These are phyloP conservation scores for Belonocnema kinseyi DNA, from an alignment of 1,140 invertebrate genomes.

Conservation along the genomic window DNA sequence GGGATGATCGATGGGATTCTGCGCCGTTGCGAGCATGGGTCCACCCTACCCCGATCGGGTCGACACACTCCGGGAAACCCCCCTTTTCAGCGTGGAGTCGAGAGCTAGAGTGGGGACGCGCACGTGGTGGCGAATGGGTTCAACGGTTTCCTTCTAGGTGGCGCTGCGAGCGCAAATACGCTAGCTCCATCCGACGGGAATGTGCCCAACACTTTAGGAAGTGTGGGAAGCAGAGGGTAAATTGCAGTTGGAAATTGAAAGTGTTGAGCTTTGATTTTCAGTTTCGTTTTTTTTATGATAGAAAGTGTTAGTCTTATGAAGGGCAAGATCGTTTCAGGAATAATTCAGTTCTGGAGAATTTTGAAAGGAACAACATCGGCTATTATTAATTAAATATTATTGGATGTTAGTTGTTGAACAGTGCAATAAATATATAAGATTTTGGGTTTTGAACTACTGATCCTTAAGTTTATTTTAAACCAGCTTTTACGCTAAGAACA, in stretches of 20 bases:
- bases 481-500: too few relatives aligned
- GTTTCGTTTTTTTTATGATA: neutral
- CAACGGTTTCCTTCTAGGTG: conserved; percentile 54
- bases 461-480: too few relatives aligned
- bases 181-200: conserved; percentile 55
- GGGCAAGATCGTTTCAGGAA: too few relatives aligned
- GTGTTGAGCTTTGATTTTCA: neutral
- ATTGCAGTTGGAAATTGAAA: too few relatives aligned
- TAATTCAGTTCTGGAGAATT: too few relatives aligned
- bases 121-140: conserved; percentile 68
- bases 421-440: too few relatives aligned
- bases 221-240: conserved; percentile 28
- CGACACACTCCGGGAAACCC: conserved; percentile 44
- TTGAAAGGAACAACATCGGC: too few relatives aligned
- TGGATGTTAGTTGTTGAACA: too few relatives aligned
- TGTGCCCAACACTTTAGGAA: conserved; percentile 45
- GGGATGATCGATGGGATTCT: conserved; percentile 76
- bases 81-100: conserved; percentile 31
- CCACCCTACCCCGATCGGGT: conserved; percentile 51
- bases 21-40: conserved; percentile 67
- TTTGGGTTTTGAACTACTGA: too few relatives aligned
- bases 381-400: too few relatives aligned
- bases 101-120: conserved; percentile 47
- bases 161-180: conserved; percentile 37
- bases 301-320: neutral